Evolutionary conservation across 2,888 invertebrate genomes (phyloP).

Genomic region (Hirtodrosophila alboralis): DNA sequence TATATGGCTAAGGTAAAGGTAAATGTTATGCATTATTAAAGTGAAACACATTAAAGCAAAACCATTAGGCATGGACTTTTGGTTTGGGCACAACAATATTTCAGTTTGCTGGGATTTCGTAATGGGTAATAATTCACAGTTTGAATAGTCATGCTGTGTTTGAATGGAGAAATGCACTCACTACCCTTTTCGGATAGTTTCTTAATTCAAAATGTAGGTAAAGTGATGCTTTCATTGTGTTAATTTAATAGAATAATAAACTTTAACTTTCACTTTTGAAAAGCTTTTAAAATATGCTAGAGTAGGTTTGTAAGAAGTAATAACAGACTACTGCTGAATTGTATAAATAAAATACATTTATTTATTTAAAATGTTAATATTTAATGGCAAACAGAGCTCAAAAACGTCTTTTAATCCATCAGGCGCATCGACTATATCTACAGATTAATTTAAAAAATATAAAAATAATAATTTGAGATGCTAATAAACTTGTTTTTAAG

Average conservation of each 20-base stretch:
- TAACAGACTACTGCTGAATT: no score
- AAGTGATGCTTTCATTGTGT: slow-evolving; percentile 6
- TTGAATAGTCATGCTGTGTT: slow-evolving; percentile 37
- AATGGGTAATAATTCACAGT: slow-evolving; percentile 52
- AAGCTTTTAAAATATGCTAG: no score
- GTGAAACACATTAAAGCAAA: slow-evolving; percentile 73
- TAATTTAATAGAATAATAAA: neutral
- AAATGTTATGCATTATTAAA: slow-evolving; percentile 74
- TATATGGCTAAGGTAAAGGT: slow-evolving; percentile 33
- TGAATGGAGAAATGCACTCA: slow-evolving; percentile 18
- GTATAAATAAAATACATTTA: no score
- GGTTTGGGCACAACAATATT: neutral
- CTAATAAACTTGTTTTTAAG: no score
- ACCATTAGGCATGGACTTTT: slow-evolving; percentile 58
- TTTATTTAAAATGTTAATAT: no score
- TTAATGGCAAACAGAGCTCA: no score
- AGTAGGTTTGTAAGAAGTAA: no score
- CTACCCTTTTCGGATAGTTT: slow-evolving; percentile 1
- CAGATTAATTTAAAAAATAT: no score
- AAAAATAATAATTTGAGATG: no score
- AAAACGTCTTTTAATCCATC: no score
- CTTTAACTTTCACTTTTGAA: neutral
- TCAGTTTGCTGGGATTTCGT: slow-evolving; percentile 27
- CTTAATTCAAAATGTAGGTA: slow-evolving; percentile 7
- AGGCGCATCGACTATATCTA: no score